phyloP scores from a whole-genome alignment of 2,888 invertebrate species.

The Coelinius sp. region DNA sequence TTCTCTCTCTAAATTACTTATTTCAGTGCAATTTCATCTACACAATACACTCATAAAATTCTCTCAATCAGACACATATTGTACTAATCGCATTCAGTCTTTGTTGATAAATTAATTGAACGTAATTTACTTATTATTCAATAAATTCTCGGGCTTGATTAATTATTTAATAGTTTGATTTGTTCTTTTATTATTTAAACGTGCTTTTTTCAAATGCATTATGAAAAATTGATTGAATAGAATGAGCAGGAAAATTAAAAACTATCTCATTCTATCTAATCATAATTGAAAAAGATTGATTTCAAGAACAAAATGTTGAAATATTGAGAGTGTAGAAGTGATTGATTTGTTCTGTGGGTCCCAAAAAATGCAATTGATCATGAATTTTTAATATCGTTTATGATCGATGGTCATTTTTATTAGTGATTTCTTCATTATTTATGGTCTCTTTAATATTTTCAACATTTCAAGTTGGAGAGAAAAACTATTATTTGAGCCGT shows the following conservation, averaged over 20 bases:
- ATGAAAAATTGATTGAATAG: background rate
- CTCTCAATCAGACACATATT: constrained; percentile 44
- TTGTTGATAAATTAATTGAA: constrained; percentile 61
- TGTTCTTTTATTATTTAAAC: background rate
- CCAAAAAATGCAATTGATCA: background rate
- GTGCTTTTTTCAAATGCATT: background rate
- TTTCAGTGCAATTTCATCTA: constrained; percentile 1
- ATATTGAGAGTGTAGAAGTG: background rate
- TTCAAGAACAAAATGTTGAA: background rate
- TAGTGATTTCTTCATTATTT: background rate
- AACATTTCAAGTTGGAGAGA: background rate
- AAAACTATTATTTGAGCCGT: background rate
- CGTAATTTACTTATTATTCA: constrained; percentile 46
- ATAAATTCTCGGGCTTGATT: no score
- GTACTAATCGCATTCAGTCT: constrained; percentile 66
- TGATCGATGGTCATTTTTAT: background rate
- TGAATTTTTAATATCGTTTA: background rate
- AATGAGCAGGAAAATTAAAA: no score
- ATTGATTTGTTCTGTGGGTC: constrained; percentile 1
- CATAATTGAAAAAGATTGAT: background rate
- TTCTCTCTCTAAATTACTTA: background rate
- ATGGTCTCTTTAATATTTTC: background rate
- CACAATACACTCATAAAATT: constrained; percentile 19
- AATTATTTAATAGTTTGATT: background rate
- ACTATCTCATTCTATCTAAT: background rate